These are phyloP conservation scores for Atherinomorus stipes DNA, from an alignment of 2,113 vertebrate species.

Conservation along the genomic window DNA sequence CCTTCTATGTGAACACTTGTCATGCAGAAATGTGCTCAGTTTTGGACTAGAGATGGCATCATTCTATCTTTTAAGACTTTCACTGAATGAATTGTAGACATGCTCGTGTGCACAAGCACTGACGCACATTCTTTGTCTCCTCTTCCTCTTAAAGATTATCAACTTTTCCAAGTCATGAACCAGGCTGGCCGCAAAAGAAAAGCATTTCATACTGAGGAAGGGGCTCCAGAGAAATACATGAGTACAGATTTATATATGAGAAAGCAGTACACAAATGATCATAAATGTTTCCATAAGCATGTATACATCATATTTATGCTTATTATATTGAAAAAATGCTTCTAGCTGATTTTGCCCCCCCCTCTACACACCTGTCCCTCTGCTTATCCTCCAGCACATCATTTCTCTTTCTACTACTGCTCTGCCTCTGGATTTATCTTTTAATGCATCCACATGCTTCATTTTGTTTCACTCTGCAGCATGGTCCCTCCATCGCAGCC, in stretches of 20 bases:
- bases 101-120: background rate
- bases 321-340: no score
- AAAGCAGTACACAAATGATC: no score
- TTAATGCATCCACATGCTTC: slow-evolving; percentile 32
- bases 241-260: no score
- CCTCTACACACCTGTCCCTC: background rate
- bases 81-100: no score
- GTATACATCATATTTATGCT: no score
- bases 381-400: background rate
- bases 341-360: no score
- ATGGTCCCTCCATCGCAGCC: slow-evolving; percentile 41
- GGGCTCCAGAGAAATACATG: background rate
- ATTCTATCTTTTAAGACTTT: slow-evolving; percentile 9
- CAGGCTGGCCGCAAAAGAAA: background rate
- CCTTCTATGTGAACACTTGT: slow-evolving; percentile 49
- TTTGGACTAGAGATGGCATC: background rate
- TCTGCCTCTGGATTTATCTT: slow-evolving; percentile 20
- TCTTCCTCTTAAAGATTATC: slow-evolving; percentile 3
- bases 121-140: background rate
- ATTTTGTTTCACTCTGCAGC: slow-evolving; percentile 39
- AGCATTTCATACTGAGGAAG: background rate
- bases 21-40: slow-evolving; percentile 1
- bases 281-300: no score
- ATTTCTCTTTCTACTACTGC: background rate
- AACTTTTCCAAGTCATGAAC: background rate